These are phyloP conservation scores for Chelonoidis abingdonii DNA, from an alignment of 2,113 vertebrate genomes.

Conservation along the genomic window DNA sequence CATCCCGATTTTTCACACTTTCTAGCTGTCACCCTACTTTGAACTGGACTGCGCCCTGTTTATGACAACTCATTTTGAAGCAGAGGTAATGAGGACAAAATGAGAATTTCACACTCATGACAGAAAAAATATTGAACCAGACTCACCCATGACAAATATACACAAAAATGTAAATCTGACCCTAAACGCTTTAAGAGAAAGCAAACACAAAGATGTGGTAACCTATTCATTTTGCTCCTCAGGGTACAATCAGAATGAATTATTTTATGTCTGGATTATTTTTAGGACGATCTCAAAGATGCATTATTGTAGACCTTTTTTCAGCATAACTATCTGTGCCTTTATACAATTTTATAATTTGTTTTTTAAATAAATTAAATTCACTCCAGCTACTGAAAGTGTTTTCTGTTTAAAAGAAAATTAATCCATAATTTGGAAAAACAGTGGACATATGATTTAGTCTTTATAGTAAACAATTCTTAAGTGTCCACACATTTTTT, in stretches of 20 bases:
- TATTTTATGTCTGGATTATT: neutral
- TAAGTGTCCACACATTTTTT: rapidly evolving
- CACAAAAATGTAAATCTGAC: neutral
- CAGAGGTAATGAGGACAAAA: neutral
- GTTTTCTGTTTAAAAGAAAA: neutral
- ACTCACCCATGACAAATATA: neutral
- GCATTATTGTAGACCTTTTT: neutral
- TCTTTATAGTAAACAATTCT: conserved; percentile 61
- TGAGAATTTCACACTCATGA: neutral
- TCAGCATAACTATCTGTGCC: neutral
- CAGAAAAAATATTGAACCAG: too few relatives aligned
- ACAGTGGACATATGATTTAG: conserved; percentile 58
- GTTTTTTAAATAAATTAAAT: neutral
- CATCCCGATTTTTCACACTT: too few relatives aligned
- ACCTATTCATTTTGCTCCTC: neutral
- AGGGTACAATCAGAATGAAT: neutral
- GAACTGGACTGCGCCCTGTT: neutral
- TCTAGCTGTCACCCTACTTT: neutral
- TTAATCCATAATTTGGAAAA: conserved; percentile 25
- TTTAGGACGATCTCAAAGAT: neutral
- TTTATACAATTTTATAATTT: neutral
- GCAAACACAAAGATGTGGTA: too few relatives aligned
- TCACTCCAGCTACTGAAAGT: neutral
- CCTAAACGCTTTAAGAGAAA: neutral
- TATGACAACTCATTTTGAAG: neutral